These are phyloP conservation scores for Nemotelus nigrinus DNA, from an alignment of 2,888 invertebrate genomes.

Conservation along the genomic window DNA sequence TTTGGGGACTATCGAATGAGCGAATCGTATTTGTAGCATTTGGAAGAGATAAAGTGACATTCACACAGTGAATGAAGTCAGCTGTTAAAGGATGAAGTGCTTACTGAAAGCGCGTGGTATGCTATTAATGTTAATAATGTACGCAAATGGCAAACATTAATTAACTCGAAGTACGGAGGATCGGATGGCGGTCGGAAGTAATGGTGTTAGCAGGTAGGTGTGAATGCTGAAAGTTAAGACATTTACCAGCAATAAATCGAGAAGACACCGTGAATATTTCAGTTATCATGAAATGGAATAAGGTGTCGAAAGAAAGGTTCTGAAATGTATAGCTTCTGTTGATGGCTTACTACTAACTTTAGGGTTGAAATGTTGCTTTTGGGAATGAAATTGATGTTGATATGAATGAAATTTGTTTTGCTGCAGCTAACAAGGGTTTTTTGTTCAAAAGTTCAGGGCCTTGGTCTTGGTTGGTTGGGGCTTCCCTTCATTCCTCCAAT, in stretches of 20 bases:
- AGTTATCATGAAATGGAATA: slow-evolving; percentile 11
- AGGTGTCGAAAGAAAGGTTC: neutral
- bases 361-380: no score
- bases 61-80: slow-evolving; percentile 4
- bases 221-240: slow-evolving; percentile 28
- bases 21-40: neutral
- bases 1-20: neutral
- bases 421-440: no score
- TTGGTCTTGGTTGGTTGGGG: no score
- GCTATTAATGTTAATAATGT: slow-evolving; percentile 48
- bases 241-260: slow-evolving; percentile 36
- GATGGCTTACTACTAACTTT: no score
- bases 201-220: slow-evolving; percentile 4
- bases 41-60: slow-evolving; percentile 14
- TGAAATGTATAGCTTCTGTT: no score
- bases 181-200: slow-evolving; percentile 2
- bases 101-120: slow-evolving; percentile 40
- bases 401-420: no score
- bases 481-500: no score
- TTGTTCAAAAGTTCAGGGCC: no score
- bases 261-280: slow-evolving; percentile 22
- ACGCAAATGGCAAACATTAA: slow-evolving; percentile 50
- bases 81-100: slow-evolving; percentile 39
- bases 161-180: slow-evolving; percentile 45
- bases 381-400: no score